Percentiles rank a stretch among this genome's conserved stretches.
phyloP scores from a whole-genome alignment of 2,888 invertebrate genomes.

The Troilus luridus region DNA sequence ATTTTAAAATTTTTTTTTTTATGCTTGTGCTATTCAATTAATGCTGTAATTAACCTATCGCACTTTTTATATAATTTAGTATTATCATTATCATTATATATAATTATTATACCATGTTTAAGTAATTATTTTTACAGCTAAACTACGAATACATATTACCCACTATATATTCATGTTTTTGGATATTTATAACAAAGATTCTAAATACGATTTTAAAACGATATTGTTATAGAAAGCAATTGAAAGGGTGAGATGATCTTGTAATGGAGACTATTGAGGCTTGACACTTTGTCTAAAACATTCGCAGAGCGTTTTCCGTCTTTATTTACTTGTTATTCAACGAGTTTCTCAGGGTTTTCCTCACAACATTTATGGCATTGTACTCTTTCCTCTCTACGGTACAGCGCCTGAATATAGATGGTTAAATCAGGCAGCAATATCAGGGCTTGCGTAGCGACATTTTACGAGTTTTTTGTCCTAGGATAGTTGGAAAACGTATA shows the following conservation, averaged over 20 bases:
- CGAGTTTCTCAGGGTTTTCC: background rate
- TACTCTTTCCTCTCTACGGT: conserved; percentile 11
- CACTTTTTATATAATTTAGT: no score
- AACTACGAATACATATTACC: no score
- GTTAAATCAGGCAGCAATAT: conserved; percentile 29
- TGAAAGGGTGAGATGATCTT: background rate
- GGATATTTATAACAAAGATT: no score
- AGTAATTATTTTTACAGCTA: no score
- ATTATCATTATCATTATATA: no score
- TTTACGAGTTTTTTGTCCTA: background rate
- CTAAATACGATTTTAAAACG: background rate
- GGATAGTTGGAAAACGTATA: background rate
- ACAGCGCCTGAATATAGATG: conserved; percentile 13
- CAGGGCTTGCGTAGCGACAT: background rate
- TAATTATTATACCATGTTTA: no score
- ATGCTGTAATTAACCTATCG: no score
- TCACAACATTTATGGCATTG: background rate
- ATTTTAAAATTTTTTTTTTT: no score
- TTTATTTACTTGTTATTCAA: conserved; percentile 37
- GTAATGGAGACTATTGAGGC: background rate
- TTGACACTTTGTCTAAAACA: conserved; percentile 1
- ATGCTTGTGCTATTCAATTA: no score
- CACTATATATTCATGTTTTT: no score
- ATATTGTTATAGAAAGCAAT: background rate
- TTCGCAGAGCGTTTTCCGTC: background rate